These are phyloP conservation scores for Pristionchus exspectatus DNA, from an alignment of 2,888 invertebrate species.

Conservation along the genomic window DNA sequence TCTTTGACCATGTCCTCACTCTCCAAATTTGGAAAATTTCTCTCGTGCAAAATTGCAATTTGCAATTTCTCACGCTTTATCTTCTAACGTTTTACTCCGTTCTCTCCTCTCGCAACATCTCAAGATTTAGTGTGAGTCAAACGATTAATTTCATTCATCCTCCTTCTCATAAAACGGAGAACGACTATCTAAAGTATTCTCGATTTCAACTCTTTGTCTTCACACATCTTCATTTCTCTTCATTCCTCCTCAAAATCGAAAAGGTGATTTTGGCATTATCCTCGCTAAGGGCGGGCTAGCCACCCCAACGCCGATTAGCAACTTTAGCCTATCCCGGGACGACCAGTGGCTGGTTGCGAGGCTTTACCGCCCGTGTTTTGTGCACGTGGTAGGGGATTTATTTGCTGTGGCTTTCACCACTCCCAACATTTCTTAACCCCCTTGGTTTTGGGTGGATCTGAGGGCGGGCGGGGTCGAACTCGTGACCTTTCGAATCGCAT, in stretches of 20 bases:
- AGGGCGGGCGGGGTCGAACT: no score
- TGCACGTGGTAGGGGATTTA: no score
- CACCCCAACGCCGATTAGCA: no score
- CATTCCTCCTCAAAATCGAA: neutral
- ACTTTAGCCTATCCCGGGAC: no score
- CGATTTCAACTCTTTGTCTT: neutral
- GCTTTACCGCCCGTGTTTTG: no score
- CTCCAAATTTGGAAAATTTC: conserved; percentile 23
- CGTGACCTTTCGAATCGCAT: no score
- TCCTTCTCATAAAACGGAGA: neutral
- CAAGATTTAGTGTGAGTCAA: neutral
- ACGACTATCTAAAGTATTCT: neutral
- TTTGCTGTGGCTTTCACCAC: no score
- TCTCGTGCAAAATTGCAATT: conserved; percentile 22
- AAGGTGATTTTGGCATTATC: no score
- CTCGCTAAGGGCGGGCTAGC: no score
- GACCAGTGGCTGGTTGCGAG: no score
- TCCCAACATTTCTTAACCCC: no score
- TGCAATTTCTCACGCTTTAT: conserved; percentile 19
- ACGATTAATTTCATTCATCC: neutral
- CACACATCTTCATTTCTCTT: neutral
- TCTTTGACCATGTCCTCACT: neutral
- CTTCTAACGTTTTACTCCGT: neutral
- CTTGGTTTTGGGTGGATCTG: no score
- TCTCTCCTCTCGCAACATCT: neutral